Percentiles rank a stretch among this genome's conserved stretches.
These are phyloP conservation scores for Misgurnus mizolepis DNA, from an alignment of 2,113 vertebrate genomes.

Conservation along the genomic window DNA sequence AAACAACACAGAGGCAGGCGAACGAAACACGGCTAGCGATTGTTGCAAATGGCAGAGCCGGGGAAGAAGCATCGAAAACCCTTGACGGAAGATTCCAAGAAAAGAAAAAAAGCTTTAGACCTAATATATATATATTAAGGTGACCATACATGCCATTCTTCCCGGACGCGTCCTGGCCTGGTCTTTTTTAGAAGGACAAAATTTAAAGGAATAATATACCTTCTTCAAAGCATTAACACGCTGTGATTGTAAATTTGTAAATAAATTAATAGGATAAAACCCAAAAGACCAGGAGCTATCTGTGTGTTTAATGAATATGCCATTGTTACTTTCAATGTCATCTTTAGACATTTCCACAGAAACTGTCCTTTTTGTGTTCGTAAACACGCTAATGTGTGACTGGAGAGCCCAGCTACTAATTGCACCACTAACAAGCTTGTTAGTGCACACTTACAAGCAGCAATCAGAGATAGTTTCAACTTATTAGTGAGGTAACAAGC, in stretches of 20 bases:
- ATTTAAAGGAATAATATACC: not conserved
- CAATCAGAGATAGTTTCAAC: constrained; percentile 17
- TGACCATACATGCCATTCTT: no score
- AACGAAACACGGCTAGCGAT: no score
- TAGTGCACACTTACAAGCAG: constrained; percentile 17
- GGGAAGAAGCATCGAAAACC: no score
- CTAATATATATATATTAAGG: no score
- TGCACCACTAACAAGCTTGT: constrained; percentile 23
- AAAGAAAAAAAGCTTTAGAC: no score
- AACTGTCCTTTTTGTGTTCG: not conserved
- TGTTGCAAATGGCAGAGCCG: no score
- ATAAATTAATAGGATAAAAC: not conserved
- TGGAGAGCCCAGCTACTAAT: not conserved
- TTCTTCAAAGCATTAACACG: not conserved
- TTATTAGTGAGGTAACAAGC: constrained; percentile 1
- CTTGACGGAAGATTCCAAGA: no score
- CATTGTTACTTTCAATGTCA: not conserved
- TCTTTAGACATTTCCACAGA: not conserved
- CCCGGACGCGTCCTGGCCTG: no score
- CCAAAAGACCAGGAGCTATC: not conserved
- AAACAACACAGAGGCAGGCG: no score
- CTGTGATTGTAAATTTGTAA: not conserved
- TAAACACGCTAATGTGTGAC: constrained; percentile 3
- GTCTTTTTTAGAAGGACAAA: no score
- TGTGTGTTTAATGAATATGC: not conserved